Evolutionary conservation across 1,140 invertebrate species (phyloP), one percentile per base, ranked within the genome.

Genomic region (Drosophila neocordata): DNA sequence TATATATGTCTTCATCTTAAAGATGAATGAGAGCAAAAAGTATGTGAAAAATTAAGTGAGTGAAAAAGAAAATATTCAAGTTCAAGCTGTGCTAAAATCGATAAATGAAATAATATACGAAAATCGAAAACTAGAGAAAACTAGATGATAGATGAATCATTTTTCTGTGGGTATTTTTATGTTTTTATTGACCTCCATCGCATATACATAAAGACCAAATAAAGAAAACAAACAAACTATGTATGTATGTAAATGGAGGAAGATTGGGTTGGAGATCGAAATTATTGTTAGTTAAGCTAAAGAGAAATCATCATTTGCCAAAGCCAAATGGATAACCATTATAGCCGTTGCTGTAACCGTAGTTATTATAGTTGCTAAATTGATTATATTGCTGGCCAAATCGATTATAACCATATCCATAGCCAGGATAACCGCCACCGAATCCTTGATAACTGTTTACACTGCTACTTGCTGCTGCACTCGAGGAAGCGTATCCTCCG

Each of bases 171-270:
- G 81, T 71, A 81, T 85, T 48, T 44, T 11, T 6, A 18, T 44
- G 13, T n/a, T 22, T 85, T 85, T 85, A 85, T 85, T 85, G 81
- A 85, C 81, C 81, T 85, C 74, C 81, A 87, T 53, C 72, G 68
- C 65, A 67, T 62, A 52, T 35, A 44, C 13, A 53, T 62, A 79
- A 82, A 59, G 67, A 59, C 72, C 77, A 83, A 73, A 83, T 69
- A 83, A 67, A 67, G 68, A 83, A 87, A 88, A 70, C 79, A 78
- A 76, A 88, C 59, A 76, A 76, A 84, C 67, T 66, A 68, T 18
- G 18, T 8, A 41, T 24, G 24, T 24, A 31, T 31, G 27, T 7
- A 31, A 31, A 31, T 31, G 27, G 41, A 7, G 41, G 41, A 9
- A 8, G 41, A 48, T 1, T 48, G 8, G 9, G 8, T 48, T 41